Evolutionary conservation across 1,140 invertebrate species (phyloP).

Genomic region (Druon quercuslanigerum): DNA sequence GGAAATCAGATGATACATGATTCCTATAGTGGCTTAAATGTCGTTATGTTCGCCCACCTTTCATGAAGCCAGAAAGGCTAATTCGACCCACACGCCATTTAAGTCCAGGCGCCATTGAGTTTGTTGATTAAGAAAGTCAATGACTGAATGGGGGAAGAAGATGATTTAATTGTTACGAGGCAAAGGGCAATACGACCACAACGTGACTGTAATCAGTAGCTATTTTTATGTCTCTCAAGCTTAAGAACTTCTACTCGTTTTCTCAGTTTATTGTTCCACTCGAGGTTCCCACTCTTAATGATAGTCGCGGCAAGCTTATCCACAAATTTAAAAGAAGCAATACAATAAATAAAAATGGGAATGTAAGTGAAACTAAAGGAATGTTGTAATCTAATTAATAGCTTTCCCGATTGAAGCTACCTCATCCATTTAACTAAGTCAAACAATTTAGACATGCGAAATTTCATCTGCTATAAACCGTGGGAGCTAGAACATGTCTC

Average conservation of each 20-base stretch:
- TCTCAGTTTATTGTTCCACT: background rate
- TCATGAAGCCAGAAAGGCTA: conserved; percentile 32
- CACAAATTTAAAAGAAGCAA: background rate
- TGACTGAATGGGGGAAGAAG: conserved; percentile 51
- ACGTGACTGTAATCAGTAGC: conserved; percentile 10
- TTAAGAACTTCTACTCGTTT: background rate
- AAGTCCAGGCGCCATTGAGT: conserved; percentile 48
- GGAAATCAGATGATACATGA: conserved; percentile 50
- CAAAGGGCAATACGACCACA: conserved; percentile 49
- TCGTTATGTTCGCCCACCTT: conserved; percentile 46
- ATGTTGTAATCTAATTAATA: too few relatives aligned
- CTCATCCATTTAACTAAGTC: too few relatives aligned
- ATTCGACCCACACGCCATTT: conserved; percentile 65
- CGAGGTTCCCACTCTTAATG: background rate
- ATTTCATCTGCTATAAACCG: background rate
- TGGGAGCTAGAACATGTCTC: background rate
- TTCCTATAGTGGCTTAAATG: conserved; percentile 41
- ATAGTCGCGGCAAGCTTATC: background rate
- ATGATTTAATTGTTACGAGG: conserved; percentile 68
- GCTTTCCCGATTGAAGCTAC: too few relatives aligned
- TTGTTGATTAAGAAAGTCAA: conserved; percentile 47
- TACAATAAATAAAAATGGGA: too few relatives aligned
- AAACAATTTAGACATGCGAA: background rate
- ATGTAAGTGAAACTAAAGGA: too few relatives aligned
- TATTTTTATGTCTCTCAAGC: conserved; percentile 11